Conservation (phyloP, 2,888 invertebrate species). For the Dermolepida albohirtum region DNA sequence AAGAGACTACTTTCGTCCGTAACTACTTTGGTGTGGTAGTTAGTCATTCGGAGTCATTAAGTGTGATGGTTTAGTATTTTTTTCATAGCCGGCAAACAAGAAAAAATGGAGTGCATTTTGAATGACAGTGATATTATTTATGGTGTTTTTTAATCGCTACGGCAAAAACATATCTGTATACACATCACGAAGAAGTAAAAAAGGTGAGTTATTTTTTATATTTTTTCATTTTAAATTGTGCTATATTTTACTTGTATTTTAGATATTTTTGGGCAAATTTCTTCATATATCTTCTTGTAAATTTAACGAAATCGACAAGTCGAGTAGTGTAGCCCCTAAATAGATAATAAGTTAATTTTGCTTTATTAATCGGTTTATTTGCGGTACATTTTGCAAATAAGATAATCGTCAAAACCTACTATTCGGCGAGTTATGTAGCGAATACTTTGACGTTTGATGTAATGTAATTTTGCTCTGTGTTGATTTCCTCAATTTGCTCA, state of each 20-base stretch:
- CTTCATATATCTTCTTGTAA: background rate
- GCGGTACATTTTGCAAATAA: conserved; percentile 39
- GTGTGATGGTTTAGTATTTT: conserved; percentile 9
- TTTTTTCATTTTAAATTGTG: background rate
- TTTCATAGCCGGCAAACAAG: conserved; percentile 15
- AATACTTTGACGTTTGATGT: conserved; percentile 29
- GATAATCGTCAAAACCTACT: conserved; percentile 38
- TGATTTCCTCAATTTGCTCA: conserved; percentile 37
- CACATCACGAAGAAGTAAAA: background rate
- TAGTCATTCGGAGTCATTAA: background rate
- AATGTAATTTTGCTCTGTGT: conserved; percentile 18
- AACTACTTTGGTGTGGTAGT: background rate
- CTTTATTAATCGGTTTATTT: conserved; percentile 32
- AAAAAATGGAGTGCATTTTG: conserved; percentile 15
- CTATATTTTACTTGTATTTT: too few relatives aligned
- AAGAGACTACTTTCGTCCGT: conserved; percentile 1
- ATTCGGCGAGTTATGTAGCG: conserved; percentile 28
- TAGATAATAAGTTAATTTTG: conserved; percentile 22
- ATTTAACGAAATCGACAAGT: conserved; percentile 2
- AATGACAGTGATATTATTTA: conserved; percentile 17
- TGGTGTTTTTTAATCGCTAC: conserved; percentile 8
- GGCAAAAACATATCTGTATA: background rate
- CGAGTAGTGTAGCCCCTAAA: conserved; percentile 7
- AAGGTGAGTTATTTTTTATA: conserved; percentile 10
- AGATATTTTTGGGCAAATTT: background rate